A percentile compares a stretch with the other conserved stretches of the same genome.
Evolutionary conservation across 2,797 vertebrate species (phyloP).

Genomic region (Sebastiscus tertius): DNA sequence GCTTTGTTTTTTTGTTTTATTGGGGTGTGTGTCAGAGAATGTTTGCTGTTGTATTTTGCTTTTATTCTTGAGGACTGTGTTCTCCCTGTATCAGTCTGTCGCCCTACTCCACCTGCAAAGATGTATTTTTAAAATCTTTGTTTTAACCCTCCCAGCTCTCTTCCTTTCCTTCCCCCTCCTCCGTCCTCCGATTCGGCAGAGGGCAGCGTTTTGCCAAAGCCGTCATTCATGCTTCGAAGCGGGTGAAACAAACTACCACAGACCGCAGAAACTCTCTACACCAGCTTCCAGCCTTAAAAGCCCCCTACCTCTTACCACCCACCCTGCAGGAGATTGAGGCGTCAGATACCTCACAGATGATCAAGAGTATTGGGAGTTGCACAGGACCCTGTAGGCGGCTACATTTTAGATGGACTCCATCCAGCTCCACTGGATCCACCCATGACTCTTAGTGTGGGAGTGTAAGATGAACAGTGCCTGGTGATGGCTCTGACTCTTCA

Average conservation of each 20-base stretch:
- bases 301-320: conserved; percentile 74
- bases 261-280: conserved; percentile 71
- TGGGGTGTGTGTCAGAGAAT: conserved; percentile 71
- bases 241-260: conserved; percentile 62
- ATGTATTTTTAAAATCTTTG: conserved; percentile 56
- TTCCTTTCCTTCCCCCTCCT: conserved; percentile 24
- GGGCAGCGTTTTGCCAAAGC: conserved; percentile 74
- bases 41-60: conserved; percentile 72
- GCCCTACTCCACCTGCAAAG: conserved; percentile 53
- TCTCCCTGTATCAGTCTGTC: conserved; percentile 68
- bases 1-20: conserved; percentile 67
- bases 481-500: conserved; percentile 60
- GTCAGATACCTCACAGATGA: conserved; percentile 67
- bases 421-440: conserved; percentile 60
- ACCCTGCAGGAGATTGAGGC: conserved; percentile 63
- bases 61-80: conserved; percentile 74
- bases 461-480: conserved; percentile 70
- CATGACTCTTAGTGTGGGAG: conserved; percentile 46
- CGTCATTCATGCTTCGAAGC: conserved; percentile 68
- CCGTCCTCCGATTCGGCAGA: conserved; percentile 59
- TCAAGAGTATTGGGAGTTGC: conserved; percentile 60
- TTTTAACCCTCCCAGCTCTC: conserved; percentile 47
- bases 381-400: conserved; percentile 58
- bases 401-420: conserved; percentile 37
- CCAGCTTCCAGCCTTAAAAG: conserved; percentile 88